Percentiles rank a stretch among this genome's conserved stretches.
phyloP scores from a whole-genome alignment of 64 coral and sea anemone species.

The Catalaphyllia jardinei region DNA sequence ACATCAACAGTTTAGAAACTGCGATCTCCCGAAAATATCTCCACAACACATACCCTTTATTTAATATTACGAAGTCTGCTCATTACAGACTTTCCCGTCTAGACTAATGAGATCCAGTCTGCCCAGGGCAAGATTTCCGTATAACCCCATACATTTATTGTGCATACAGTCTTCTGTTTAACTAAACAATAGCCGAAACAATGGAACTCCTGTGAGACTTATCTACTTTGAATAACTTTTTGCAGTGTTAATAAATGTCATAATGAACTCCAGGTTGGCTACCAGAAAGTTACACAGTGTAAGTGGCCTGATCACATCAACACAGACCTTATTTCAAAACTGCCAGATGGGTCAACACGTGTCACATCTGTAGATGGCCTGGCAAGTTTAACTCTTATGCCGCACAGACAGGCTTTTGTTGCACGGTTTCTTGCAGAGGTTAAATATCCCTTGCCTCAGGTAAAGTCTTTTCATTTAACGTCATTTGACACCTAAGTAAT shows the following conservation, averaged over 20 bases:
- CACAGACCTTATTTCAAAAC: conserved; percentile 1
- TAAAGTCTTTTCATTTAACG: not conserved
- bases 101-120: no score
- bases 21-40: no score
- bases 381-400: conserved; percentile 38
- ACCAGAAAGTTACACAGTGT: conserved; percentile 30
- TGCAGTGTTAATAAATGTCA: not conserved
- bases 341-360: conserved; percentile 9
- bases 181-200: no score
- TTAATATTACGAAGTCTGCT: no score
- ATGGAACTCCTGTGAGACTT: no score
- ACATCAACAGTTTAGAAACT: not conserved
- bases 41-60: no score
- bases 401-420: conserved; percentile 47
- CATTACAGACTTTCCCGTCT: no score
- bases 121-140: no score
- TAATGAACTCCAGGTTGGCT: conserved; percentile 26
- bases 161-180: no score
- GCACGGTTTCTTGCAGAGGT: conserved; percentile 45
- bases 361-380: conserved; percentile 47
- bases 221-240: no score
- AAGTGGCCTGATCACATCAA: conserved; percentile 20
- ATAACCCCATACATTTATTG: no score
- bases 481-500: no score
- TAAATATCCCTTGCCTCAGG: not conserved